Base-by-base conservation (phyloP, 2,888 invertebrate genomes). In the Philaethria dido region DNA sequence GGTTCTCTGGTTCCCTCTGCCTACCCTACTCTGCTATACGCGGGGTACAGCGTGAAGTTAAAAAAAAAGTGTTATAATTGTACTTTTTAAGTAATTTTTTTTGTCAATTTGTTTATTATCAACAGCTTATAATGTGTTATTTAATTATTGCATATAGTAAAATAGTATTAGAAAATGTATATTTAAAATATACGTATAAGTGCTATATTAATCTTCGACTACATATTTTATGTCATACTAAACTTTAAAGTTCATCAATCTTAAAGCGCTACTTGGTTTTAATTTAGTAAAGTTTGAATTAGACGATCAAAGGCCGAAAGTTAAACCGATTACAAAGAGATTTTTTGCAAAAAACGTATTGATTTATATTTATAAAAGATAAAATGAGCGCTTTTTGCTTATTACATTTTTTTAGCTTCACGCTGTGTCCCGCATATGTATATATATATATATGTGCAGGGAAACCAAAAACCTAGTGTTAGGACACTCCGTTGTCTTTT, bases 211-310 rank as follows among this genome's bases (percentile, higher is more conserved):
- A 47, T 47, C 3, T 20, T 18, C 25, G 0, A 22, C n/a, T n/a
- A 36, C 5, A 33, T 64, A 33, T n/a, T 18, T 36, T 18, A 33
- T 20, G 42, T 20, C 4, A 33, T 25, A 33, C 11, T 47, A 55
- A 36, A 64, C 47, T 45, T 64, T 36, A 47, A 55, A 55, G 33
- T 11, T 55, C n/a, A 45, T n/a, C 45, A 18, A 16, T 9, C 16
- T 50, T 9, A 8, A 64, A 25, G 29, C 47, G 16, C 33, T 62
- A 50, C 54, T 62, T 33, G 14, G 33, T 62, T 65, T 68, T 60
- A 65, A 69, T 69, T 69, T 65, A 57, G 11, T 64, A 47, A 62
- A 65, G 50, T 70, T 75, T 73, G 48, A 68, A 71, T 66, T 66
- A 66, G 57, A 62, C 62, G 71, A 71, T 72, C 71, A 72, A 68